Evolutionary conservation across 2,113 vertebrate species (phyloP), one percentile per base, ranked within the genome.

Genomic region (Engystomops pustulosus): DNA sequence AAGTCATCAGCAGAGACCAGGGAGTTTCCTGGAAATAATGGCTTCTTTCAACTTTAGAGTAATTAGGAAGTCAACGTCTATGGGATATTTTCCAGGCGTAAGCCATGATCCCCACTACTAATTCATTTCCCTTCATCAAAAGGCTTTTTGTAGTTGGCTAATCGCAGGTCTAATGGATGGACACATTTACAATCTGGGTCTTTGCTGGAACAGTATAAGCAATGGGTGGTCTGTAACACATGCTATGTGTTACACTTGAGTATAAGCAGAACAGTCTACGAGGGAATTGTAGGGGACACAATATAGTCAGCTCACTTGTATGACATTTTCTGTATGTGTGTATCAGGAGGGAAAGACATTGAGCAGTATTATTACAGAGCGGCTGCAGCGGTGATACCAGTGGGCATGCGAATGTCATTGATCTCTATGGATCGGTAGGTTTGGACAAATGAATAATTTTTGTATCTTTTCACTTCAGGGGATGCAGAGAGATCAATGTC

Each of bases 51-150:
- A 49, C 6, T 51, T 51, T 45, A 67, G 45, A 25, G 55, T 76
- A 75, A 76, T 65, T 76, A 75, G 58, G 44, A 74, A 30, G 27
- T 10, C 27, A 3, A 20, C 41, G 17, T 41, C 30, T 75, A 38
- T 53, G 67, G 81, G 41, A 76, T 20, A 38, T 38, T 49, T 67
- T 67, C n/a, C 47, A 45, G 45, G 51, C 30, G 4, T 49, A 51
- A 38, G 55, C 17, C 71, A 38, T 47, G 45, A 34, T 53, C 41
- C 23, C 41, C 45, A 71, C 14, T 62, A 60, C 71, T 67, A 62
- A 67, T 67, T 76, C 62, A 65, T 49, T 20, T 30, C 4, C 2
- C 81, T 53, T 83, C 30, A 67, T 67, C 15, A 67, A 67, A 67
- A 36, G 58, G 9, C 18, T 30, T 83, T 58, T 30, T 76, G 71